Base-by-base conservation (phyloP, 2,113 vertebrate species). In the Fulmarus glacialis region DNA sequence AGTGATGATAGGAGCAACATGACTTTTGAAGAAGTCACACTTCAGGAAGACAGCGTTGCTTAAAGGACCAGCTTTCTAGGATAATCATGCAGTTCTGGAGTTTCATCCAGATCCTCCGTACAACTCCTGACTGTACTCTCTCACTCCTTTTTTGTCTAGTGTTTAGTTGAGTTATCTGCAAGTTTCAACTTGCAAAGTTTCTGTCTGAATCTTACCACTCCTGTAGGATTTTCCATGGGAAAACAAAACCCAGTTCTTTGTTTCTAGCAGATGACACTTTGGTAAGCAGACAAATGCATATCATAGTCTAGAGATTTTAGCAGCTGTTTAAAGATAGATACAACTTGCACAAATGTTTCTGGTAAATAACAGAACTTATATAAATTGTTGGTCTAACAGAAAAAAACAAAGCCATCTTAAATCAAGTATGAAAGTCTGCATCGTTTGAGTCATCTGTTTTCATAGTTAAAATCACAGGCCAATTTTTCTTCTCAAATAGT, bases 311-410 rank as follows among this genome's bases (percentile, higher is more conserved):
- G 82, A 95, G 50, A 88, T 73, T 91, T 73, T 92, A 97, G 58
- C 90, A 92, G 45, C 75, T 93, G 48, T 70, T 92, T 90, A 89
- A 90, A 66, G 72, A 77, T 68, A 84, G 30, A 63, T 94, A 62
- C 45, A 71, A 59, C 73, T 86, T 94, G 21, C 68, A 62, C 22
- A 3, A 92, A 60, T 67, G 27, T 93, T 96, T 96, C 83, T 94
- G n/a, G 71, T 87, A 91, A 91, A 95, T 93, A 82, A 70, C 64
- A 94, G n/a, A 94, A 90, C 45, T 82, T n/a, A 34, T 5, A 68
- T n/a, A 80, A 55, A 81, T 90, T 84, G 36, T 90, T 96, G 63
- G 38, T 87, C 52, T 90, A 71, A 84, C 47, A 67, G 38, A 29
- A 47, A 67, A 74, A 73, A 75, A 75, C 45, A 92, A 79, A 78